Evolutionary conservation across 2,797 vertebrate species (phyloP).

Genomic region (Erethizon dorsatum): DNA sequence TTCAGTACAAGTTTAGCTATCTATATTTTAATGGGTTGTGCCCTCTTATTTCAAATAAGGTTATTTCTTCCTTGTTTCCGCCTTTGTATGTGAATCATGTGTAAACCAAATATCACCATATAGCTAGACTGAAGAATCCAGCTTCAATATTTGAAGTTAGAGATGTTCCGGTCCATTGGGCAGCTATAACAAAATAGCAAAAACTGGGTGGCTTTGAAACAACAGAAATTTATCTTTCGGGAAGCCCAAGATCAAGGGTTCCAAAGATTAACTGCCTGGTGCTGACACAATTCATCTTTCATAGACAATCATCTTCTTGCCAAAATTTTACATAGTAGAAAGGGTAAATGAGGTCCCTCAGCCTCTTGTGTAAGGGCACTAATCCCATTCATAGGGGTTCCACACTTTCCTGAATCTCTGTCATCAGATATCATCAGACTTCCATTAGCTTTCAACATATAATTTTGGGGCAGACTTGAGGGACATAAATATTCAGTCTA

Average conservation of each 20-base stretch:
- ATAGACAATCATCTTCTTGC: background rate
- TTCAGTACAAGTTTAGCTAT: background rate
- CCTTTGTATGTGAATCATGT: background rate
- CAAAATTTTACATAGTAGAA: background rate
- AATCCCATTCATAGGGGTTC: background rate
- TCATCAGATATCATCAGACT: background rate
- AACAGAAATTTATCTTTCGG: background rate
- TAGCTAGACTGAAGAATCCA: background rate
- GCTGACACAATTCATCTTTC: background rate
- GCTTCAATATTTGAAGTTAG: background rate
- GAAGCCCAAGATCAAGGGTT: background rate
- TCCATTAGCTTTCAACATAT: background rate
- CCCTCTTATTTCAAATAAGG: background rate
- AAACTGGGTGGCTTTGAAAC: background rate
- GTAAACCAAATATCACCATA: background rate
- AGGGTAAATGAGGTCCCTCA: background rate
- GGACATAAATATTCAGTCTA: background rate
- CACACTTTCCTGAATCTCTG: background rate
- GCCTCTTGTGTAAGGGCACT: background rate
- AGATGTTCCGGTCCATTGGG: no score
- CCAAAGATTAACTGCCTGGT: background rate
- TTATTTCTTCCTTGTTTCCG: background rate
- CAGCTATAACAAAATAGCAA: background rate
- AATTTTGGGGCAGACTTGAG: background rate
- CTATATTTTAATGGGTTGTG: background rate